phyloP scores from a whole-genome alignment of 2,888 invertebrate genomes.

The Spilosoma lubricipeda region DNA sequence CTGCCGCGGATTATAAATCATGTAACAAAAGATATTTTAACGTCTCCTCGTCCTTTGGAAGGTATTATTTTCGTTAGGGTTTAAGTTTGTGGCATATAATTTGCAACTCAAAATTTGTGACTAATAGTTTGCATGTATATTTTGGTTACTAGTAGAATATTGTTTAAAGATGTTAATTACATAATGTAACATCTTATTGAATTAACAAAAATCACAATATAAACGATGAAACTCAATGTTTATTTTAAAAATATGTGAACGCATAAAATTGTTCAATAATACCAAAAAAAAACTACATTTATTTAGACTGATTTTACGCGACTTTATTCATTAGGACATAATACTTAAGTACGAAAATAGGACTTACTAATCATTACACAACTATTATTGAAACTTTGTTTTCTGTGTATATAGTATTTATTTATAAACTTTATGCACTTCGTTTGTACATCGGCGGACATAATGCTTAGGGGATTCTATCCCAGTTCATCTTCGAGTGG shows the following conservation, averaged over 20 bases:
- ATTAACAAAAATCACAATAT: too few species aligned
- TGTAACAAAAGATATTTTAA: constrained; percentile 49
- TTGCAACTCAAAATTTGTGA: constrained; percentile 6
- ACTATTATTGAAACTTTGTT: background rate
- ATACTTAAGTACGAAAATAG: background rate
- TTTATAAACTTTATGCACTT: too few species aligned
- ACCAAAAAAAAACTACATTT: background rate
- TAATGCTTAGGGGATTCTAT: too few species aligned
- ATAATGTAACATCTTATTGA: too few species aligned
- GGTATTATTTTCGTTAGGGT: constrained; percentile 2
- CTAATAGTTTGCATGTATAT: background rate
- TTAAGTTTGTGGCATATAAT: constrained; percentile 4
- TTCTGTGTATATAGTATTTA: background rate
- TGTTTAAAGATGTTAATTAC: too few species aligned
- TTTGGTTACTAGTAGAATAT: too few species aligned
- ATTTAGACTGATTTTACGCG: background rate
- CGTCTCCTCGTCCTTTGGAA: constrained; percentile 32
- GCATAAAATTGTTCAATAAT: background rate
- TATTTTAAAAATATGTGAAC: too few species aligned
- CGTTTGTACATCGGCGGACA: too few species aligned
- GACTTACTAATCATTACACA: too few species aligned
- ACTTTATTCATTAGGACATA: background rate
- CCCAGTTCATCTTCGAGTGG: too few species aligned
- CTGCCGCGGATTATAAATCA: constrained; percentile 49
- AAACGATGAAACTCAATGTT: too few species aligned